phyloP scores from a whole-genome alignment of 2,113 vertebrate genomes.

The Embiotoca jacksoni region DNA sequence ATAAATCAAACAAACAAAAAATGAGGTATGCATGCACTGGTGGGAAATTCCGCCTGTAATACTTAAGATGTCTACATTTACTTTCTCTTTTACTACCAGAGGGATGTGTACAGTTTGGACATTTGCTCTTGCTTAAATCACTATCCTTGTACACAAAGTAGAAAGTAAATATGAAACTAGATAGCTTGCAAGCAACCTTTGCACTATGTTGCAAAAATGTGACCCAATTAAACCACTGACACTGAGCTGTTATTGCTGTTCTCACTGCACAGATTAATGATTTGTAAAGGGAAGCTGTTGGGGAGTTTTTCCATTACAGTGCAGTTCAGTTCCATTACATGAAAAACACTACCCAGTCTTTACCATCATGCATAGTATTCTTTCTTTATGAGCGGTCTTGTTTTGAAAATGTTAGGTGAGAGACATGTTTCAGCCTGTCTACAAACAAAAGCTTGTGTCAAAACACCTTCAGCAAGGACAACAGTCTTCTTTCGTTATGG shows the following conservation, averaged over 20 bases:
- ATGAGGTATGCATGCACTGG: not conserved
- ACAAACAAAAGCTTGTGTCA: not conserved
- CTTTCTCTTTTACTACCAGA: slow-evolving; percentile 11
- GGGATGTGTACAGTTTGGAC: too few relatives aligned
- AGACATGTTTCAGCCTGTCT: not conserved
- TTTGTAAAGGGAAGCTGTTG: accelerated
- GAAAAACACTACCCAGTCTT: accelerated
- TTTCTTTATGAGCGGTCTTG: not conserved
- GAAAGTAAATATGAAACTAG: too few relatives aligned
- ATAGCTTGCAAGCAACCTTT: not conserved
- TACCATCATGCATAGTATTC: not conserved
- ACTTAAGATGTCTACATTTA: not conserved
- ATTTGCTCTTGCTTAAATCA: too few relatives aligned
- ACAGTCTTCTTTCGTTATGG: accelerated
- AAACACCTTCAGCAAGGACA: not conserved
- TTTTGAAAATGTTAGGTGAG: not conserved
- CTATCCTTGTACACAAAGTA: too few relatives aligned
- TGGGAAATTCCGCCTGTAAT: not conserved
- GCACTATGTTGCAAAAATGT: not conserved
- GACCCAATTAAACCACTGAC: not conserved
- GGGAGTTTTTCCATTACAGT: not conserved
- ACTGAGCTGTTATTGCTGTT: not conserved
- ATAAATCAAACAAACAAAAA: not conserved
- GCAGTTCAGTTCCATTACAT: not conserved
- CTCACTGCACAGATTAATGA: not conserved